Evolutionary conservation across 2,797 vertebrate species (phyloP), one percentile per base, ranked within the genome.

Genomic region (Sphaeramia orbicularis): DNA sequence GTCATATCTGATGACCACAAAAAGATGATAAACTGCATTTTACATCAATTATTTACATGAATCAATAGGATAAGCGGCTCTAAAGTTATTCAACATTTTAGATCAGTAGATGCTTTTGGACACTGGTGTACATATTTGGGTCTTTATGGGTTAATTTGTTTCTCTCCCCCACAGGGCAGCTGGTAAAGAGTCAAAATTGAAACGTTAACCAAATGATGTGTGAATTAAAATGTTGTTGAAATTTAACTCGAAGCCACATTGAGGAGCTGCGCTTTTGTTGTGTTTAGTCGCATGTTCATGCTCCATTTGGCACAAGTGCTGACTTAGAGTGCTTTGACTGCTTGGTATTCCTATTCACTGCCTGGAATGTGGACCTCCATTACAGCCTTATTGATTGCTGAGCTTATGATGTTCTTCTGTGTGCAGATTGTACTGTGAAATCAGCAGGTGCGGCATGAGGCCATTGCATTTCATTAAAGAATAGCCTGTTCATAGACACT

Each of bases 381-480:
- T 78, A 66, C 74, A 76, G 52, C 53, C 47, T 21, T 73, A 86
- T 88, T 81, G 84, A 91, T 87, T 69, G 49, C 49, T 18, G 37
- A 57, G 67, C 62, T 80, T 59, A 70, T 74, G 60, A 80, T 70
- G 67, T 79, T 61, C 73, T 75, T 64, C 59, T 69, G 75, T 75
- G 67, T 71, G 64, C 63, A 73, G 11, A 88, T 75, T 80, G 88
- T 50, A 76, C 71, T 83, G 78, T 78, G 63, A 89, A 74, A 87
- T 88, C 86, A 87, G 83, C 80, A 87, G 64, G 73, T 74, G 74
- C 49, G 15, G 47, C 13, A 42, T 35, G 27, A 57, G 77, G 71
- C 62, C 60, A 44, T 27, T 67, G 61, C 60, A 80, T 87, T 81
- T 76, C 68, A 79, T 80, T 74, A 76, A 53, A 13, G 55, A 36